Evolutionary conservation across 2,888 invertebrate species (phyloP).

Genomic region (Chaetogeoica ovagalla): DNA sequence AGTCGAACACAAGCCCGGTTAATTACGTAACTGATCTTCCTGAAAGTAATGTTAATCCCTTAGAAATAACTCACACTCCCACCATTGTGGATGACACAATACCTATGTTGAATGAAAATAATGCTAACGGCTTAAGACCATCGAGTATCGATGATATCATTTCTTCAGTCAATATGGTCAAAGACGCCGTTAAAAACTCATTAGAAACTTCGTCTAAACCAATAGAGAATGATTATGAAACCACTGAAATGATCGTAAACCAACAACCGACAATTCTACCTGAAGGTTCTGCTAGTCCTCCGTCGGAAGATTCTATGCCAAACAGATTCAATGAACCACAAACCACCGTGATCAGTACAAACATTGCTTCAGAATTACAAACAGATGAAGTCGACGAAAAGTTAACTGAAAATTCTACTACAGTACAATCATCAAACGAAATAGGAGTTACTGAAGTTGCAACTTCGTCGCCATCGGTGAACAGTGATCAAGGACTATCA

Average conservation of each 20-base stretch:
- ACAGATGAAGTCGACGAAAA: background rate
- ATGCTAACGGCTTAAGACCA: background rate
- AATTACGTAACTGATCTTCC: conserved; percentile 1
- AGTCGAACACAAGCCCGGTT: background rate
- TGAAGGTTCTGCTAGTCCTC: background rate
- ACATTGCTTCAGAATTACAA: background rate
- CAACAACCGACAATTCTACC: conserved; percentile 3
- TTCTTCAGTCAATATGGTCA: conserved; percentile 31
- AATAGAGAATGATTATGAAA: background rate
- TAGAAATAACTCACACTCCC: conserved; percentile 12
- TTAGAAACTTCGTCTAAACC: conserved; percentile 42
- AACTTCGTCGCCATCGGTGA: background rate
- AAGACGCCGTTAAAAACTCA: conserved; percentile 37
- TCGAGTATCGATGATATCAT: conserved; percentile 32
- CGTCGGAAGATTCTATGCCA: background rate
- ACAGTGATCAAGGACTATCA: background rate
- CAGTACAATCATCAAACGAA: background rate
- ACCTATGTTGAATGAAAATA: background rate
- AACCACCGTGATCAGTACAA: background rate
- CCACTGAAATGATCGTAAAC: background rate
- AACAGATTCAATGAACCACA: background rate
- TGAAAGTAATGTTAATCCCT: background rate
- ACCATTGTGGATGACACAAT: background rate
- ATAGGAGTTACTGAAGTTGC: background rate
- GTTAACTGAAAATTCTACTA: background rate